A percentile compares a stretch with the other conserved stretches of the same genome.
Conservation (phyloP, 2,888 invertebrate genomes). For the Campoplex capitator region DNA sequence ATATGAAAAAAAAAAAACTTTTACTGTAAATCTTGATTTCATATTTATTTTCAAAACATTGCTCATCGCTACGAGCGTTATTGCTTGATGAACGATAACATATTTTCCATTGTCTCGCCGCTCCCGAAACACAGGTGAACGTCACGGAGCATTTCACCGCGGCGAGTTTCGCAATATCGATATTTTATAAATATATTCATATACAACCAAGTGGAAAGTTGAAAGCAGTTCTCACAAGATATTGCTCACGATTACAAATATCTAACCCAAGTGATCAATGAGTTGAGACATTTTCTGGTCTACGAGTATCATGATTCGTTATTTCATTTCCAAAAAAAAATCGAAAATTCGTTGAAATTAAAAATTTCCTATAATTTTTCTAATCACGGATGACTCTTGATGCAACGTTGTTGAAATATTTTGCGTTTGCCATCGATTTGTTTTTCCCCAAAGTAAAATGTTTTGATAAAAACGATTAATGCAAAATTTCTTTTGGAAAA, state of each 20-base stretch:
- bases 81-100: constrained; percentile 27
- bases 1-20: not conserved
- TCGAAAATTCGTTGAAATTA: not conserved
- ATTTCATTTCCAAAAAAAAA: not conserved
- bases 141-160: constrained; percentile 58
- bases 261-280: constrained; percentile 20
- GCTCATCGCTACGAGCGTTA: constrained; percentile 27
- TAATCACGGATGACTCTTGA: too few relatives aligned
- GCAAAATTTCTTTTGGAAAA: not conserved
- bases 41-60: constrained; percentile 29
- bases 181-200: constrained; percentile 21
- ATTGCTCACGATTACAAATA: constrained; percentile 45
- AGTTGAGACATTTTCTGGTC: constrained; percentile 9
- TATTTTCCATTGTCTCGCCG: constrained; percentile 59
- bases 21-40: not conserved
- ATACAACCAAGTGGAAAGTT: constrained; percentile 56
- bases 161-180: constrained; percentile 48
- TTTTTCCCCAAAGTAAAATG: too few relatives aligned
- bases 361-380: not conserved
- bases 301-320: not conserved
- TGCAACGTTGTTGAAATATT: not conserved
- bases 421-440: not conserved
- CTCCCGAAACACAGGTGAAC: constrained; percentile 50
- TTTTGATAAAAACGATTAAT: not conserved
- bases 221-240: constrained; percentile 40